Conservation (phyloP, 2,888 invertebrate species). For the Odontocerum albicorne region DNA sequence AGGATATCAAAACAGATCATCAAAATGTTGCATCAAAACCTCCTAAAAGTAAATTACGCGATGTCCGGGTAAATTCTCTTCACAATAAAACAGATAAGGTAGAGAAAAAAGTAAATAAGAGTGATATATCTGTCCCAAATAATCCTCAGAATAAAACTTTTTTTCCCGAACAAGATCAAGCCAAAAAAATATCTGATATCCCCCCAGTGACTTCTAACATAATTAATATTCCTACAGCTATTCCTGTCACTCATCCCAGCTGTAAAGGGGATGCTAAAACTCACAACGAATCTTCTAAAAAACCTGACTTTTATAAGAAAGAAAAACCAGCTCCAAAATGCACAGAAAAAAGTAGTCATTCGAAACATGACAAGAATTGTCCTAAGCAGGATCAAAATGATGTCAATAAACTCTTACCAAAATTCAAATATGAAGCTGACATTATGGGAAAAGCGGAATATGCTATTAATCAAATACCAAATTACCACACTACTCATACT, state of each 20-base stretch:
- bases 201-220: constrained; percentile 49
- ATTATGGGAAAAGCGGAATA: constrained; percentile 63
- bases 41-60: constrained; percentile 50
- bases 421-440: constrained; percentile 57
- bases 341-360: constrained; percentile 47
- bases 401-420: constrained; percentile 57
- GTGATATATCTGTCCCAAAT: constrained; percentile 34
- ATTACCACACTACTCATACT: constrained; percentile 63
- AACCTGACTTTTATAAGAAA: constrained; percentile 58
- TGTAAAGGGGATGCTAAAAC: constrained; percentile 49
- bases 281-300: constrained; percentile 49
- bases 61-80: constrained; percentile 55
- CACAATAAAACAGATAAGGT: constrained; percentile 54
- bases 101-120: constrained; percentile 45
- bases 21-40: constrained; percentile 44
- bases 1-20: constrained; percentile 44
- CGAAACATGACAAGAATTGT: constrained; percentile 54
- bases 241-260: constrained; percentile 41
- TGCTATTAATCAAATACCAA: constrained; percentile 66
- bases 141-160: constrained; percentile 54
- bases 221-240: constrained; percentile 46
- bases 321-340: constrained; percentile 51
- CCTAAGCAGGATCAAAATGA: constrained; percentile 54
- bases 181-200: constrained; percentile 40
- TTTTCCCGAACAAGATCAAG: constrained; percentile 50